Evolutionary conservation across 2,797 vertebrate species (phyloP).

Genomic region (Hyperoplus immaculatus): DNA sequence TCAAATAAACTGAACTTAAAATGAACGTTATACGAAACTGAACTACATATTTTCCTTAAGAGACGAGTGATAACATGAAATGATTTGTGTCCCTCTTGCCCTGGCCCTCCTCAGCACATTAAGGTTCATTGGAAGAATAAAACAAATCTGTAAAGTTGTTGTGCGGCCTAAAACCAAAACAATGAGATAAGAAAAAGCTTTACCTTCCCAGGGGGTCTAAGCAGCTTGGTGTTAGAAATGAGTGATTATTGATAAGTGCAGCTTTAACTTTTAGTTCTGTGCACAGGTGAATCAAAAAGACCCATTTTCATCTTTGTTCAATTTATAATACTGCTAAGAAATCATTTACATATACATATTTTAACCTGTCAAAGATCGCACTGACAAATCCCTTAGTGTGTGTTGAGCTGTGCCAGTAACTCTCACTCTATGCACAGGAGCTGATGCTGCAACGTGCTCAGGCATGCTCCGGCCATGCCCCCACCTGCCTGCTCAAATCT

Average conservation of each 20-base stretch:
- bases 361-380: constrained; percentile 15
- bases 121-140: not conserved
- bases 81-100: not conserved
- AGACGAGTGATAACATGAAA: not conserved
- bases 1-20: too few relatives aligned
- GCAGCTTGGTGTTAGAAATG: not conserved
- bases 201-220: not conserved
- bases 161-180: not conserved
- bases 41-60: too few relatives aligned
- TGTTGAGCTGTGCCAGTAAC: not conserved
- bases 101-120: too few relatives aligned
- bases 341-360: constrained; percentile 3
- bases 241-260: not conserved
- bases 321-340: not conserved
- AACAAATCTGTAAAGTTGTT: not conserved
- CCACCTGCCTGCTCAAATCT: not conserved
- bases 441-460: too few relatives aligned
- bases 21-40: too few relatives aligned
- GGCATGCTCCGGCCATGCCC: too few relatives aligned
- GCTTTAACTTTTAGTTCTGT: not conserved
- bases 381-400: constrained; percentile 17
- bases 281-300: not conserved
- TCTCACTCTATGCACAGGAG: constrained; percentile 37
- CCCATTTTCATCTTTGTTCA: not conserved
- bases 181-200: not conserved